Evolutionary conservation across 2,888 invertebrate species (phyloP), one percentile per base, ranked within the genome.

Genomic region (Tridacna gigas): DNA sequence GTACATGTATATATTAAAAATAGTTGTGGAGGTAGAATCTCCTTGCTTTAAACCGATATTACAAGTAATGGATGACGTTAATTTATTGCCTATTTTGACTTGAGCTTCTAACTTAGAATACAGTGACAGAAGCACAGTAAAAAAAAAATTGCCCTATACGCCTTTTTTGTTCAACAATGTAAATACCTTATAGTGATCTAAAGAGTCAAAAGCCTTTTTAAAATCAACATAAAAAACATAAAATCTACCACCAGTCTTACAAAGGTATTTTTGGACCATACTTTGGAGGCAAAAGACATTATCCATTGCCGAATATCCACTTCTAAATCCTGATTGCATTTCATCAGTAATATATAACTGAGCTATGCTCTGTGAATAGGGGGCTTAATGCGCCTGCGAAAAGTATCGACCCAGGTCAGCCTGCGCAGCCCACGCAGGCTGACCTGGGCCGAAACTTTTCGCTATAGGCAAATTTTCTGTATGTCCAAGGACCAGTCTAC

Each of bases 211-310:
- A 7, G 25, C 67, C 20, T 67, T 67, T 28, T 67, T 67, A 20
- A 67, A 67, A 67, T 67, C 67, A 18, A 67, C 67, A 37, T 67
- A 67, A 12, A 67, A 67, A 12, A 67, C 67, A 26, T 67, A 67
- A 67, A 67, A 67, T 26, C 67, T 22, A 7, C 67, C 67, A 13
- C 67, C 67, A 13, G 9, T 22, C 26, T 67, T 37, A 67, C 28
- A 15, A 28, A 67, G 18, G 26, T 67, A 67, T 67, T 67, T 18
- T 37, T 18, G 67, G 7, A 67, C 67, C 28, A 67, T 15, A 67
- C 67, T 67, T 37, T 67, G 67, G 18, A 67, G 26, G 22, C 7
- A 26, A 37, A 67, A 67, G 9, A 67, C 26, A 28, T 67, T 67
- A 22, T 67, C 67, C 20, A 20, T 37, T 7, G 13, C 11, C 13